These are phyloP conservation scores for Melanocharis versteri DNA, from an alignment of 2,113 vertebrate species.

Conservation along the genomic window DNA sequence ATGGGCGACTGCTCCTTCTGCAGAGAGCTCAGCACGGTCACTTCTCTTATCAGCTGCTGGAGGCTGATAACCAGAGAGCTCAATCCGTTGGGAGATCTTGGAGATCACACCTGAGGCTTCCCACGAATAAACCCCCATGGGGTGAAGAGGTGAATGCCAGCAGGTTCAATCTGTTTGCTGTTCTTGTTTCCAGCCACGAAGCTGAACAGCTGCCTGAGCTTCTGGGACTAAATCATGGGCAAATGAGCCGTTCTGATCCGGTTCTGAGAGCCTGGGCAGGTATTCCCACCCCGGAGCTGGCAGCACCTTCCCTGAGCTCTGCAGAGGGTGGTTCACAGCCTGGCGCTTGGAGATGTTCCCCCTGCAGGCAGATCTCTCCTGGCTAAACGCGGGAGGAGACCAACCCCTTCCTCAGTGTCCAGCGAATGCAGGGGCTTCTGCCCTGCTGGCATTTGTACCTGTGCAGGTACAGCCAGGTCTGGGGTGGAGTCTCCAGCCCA, in stretches of 20 bases:
- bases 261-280: neutral
- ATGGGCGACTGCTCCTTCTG: neutral
- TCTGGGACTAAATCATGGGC: neutral
- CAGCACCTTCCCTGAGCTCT: neutral
- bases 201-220: neutral
- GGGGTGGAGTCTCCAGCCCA: neutral
- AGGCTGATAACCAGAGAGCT: neutral
- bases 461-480: neutral
- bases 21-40: neutral
- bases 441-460: neutral
- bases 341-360: neutral
- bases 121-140: neutral
- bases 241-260: neutral
- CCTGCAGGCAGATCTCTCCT: neutral
- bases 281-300: too few relatives aligned
- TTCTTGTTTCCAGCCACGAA: neutral
- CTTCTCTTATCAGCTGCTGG: neutral
- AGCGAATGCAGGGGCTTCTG: neutral
- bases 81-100: neutral
- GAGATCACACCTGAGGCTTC: neutral
- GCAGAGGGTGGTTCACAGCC: neutral
- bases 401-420: neutral
- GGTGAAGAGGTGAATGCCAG: neutral
- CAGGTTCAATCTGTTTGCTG: neutral
- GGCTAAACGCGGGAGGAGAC: rapidly evolving